Conservation (phyloP, 2,113 vertebrate genomes). For the Silurus asotus region DNA sequence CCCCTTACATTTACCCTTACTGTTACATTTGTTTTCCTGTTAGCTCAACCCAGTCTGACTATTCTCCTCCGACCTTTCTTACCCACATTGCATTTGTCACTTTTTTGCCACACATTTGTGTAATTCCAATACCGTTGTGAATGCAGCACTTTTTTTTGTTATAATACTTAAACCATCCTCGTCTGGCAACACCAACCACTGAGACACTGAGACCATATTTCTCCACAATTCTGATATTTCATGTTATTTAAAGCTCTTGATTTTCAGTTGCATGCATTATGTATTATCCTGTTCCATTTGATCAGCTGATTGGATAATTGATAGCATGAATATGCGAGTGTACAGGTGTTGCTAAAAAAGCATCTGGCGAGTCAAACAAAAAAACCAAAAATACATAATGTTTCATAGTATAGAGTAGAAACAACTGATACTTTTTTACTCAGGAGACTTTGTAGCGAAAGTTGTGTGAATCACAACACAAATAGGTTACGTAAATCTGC, state of each 20-base stretch:
- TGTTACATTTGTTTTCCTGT: neutral
- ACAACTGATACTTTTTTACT: neutral
- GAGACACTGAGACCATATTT: neutral
- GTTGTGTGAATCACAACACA: constrained; percentile 24
- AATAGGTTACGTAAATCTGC: constrained; percentile 3
- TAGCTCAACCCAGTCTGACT: neutral
- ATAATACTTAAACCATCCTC: neutral
- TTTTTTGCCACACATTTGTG: neutral
- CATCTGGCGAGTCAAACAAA: too few relatives aligned
- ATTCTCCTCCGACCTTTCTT: neutral
- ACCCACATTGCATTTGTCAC: neutral
- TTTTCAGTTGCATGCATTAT: neutral
- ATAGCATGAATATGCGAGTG: neutral
- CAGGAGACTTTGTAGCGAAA: neutral
- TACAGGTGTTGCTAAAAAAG: neutral
- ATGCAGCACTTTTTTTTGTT: neutral
- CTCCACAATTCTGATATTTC: neutral
- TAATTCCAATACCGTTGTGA: neutral
- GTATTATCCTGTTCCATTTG: neutral
- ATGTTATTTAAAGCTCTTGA: neutral
- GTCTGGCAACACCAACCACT: neutral
- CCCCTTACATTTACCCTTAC: too few relatives aligned
- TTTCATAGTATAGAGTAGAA: neutral
- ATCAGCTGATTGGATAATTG: neutral
- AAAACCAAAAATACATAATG: neutral